A percentile compares a stretch with the other conserved stretches of the same genome.
phyloP scores from a whole-genome alignment of 2,797 vertebrate genomes.

The Taenioides sp. region DNA sequence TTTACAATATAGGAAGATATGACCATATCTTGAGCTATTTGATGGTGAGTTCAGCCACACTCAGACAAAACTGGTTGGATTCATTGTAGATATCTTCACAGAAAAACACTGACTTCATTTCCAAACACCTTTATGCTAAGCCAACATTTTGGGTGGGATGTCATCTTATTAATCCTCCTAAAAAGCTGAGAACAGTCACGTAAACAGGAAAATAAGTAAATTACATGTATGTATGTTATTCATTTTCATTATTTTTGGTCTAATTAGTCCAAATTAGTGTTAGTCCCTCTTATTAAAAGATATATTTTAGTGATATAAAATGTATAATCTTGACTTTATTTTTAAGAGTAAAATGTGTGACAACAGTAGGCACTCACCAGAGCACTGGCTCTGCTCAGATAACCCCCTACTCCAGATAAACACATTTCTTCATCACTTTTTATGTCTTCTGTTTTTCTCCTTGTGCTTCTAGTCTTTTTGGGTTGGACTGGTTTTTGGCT shows the following conservation, averaged over 20 bases:
- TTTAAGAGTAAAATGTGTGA: not conserved
- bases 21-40: conserved; percentile 83
- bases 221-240: not conserved
- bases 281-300: not conserved
- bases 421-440: conserved; percentile 65
- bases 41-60: conserved; percentile 75
- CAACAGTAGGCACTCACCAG: conserved; percentile 74
- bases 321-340: not conserved
- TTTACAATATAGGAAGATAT: not conserved
- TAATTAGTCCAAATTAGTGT: too few relatives aligned
- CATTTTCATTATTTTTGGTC: not conserved
- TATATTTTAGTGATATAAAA: not conserved
- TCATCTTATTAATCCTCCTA: conserved; percentile 44
- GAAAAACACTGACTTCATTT: conserved; percentile 80
- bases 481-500: conserved; percentile 27
- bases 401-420: conserved; percentile 64
- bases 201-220: not conserved
- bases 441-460: conserved; percentile 50
- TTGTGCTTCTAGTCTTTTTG: conserved; percentile 44
- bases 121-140: conserved; percentile 84
- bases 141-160: conserved; percentile 66
- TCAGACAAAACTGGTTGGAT: conserved; percentile 75
- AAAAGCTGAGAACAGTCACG: conserved; percentile 71
- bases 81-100: conserved; percentile 76
- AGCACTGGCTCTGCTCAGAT: conserved; percentile 73